phyloP scores from a whole-genome alignment of 1,140 invertebrate genomes.

The Drosophila athabasca region DNA sequence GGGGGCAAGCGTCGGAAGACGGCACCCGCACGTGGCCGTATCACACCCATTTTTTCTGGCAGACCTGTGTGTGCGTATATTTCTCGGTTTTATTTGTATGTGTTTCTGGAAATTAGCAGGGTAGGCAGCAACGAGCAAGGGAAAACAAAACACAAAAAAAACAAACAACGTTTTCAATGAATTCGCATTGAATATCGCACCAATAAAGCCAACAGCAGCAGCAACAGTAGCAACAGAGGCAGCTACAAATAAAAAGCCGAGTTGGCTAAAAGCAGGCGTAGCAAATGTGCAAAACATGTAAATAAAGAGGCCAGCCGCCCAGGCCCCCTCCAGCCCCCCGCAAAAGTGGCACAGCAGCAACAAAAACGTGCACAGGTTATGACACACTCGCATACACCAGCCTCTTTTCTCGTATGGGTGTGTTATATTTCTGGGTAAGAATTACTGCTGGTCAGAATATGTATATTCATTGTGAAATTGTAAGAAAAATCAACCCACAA shows the following conservation, averaged over 20 bases:
- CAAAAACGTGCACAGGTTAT: slow-evolving; percentile 50
- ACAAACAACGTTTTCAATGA: slow-evolving; percentile 48
- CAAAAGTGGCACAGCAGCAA: slow-evolving; percentile 62
- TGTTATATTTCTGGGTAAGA: slow-evolving; percentile 46
- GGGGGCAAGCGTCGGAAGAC: background rate
- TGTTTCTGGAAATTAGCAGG: slow-evolving; percentile 63
- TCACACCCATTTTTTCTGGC: slow-evolving; percentile 67
- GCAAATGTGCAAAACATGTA: slow-evolving; percentile 69
- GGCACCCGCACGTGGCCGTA: slow-evolving; percentile 58
- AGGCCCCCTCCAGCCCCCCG: slow-evolving; percentile 11
- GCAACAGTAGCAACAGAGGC: background rate
- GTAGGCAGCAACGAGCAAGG: slow-evolving; percentile 41
- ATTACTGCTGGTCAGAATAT: background rate
- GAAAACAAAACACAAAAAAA: slow-evolving; percentile 36
- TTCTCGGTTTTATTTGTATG: slow-evolving; percentile 39
- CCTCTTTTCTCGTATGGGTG: slow-evolving; percentile 10
- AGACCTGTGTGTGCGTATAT: slow-evolving; percentile 54
- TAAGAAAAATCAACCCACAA: too few species aligned
- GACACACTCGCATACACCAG: slow-evolving; percentile 15
- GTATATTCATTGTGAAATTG: background rate
- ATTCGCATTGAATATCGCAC: slow-evolving; percentile 65
- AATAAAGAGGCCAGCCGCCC: slow-evolving; percentile 37
- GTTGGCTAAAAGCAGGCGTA: slow-evolving; percentile 53
- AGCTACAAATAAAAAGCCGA: slow-evolving; percentile 44
- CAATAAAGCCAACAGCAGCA: slow-evolving; percentile 54